These are phyloP conservation scores for Parasteatoda tepidariorum DNA, from an alignment of 1,140 invertebrate genomes.

Conservation along the genomic window DNA sequence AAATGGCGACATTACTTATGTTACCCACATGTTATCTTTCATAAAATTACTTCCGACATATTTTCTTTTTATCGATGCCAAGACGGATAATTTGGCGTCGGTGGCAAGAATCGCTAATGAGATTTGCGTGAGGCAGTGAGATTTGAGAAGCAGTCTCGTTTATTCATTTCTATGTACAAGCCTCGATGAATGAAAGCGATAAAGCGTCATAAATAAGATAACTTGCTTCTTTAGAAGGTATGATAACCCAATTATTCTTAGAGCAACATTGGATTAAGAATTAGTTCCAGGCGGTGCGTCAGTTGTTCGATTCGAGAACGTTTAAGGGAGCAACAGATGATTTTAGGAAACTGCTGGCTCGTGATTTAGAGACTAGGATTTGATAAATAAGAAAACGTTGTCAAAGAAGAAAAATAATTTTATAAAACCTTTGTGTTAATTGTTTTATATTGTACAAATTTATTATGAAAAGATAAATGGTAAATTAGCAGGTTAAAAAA, in stretches of 20 bases:
- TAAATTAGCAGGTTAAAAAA: no score
- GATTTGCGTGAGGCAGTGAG: not conserved
- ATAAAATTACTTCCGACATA: not conserved
- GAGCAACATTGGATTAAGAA: not conserved
- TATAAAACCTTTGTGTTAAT: no score
- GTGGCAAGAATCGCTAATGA: not conserved
- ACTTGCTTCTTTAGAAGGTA: not conserved
- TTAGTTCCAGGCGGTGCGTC: no score
- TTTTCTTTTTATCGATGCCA: not conserved
- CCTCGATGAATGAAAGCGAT: not conserved
- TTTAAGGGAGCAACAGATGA: no score
- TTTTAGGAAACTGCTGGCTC: no score
- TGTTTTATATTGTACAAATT: no score
- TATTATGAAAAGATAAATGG: no score
- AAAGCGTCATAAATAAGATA: not conserved
- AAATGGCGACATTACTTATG: not conserved
- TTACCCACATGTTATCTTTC: not conserved
- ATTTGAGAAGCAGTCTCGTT: not conserved
- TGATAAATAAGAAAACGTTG: no score
- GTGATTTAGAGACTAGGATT: no score
- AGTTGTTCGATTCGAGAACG: no score
- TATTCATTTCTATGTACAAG: not conserved
- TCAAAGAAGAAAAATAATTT: no score
- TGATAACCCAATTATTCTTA: not conserved
- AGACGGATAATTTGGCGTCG: not conserved